A percentile compares a stretch with the other conserved stretches of the same genome.
Conservation (phyloP, 30 jellyfish, hydroid and myxozoan genomes). For the Euphysa ruthae region DNA sequence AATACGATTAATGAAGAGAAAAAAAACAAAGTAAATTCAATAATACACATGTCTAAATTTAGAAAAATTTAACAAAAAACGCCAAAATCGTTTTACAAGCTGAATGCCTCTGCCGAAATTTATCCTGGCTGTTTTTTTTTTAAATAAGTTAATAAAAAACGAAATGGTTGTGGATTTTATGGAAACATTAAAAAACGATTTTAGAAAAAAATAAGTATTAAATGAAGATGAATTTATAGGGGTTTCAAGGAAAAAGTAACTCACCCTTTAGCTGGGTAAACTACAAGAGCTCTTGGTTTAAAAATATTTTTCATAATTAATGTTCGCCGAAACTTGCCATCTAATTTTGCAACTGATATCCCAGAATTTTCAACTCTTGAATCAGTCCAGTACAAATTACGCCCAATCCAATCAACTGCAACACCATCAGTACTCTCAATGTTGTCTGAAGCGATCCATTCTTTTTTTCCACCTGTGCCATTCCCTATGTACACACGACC, state of each 20-base stretch:
- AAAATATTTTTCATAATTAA: constrained; percentile 37
- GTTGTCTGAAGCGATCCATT: constrained; percentile 31
- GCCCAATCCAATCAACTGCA: constrained; percentile 92
- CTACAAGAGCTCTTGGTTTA: constrained; percentile 86
- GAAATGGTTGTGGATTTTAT: too few species aligned
- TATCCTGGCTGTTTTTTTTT: too few species aligned
- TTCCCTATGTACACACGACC: constrained; percentile 61
- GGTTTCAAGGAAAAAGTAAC: background rate
- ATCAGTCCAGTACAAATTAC: constrained; percentile 71
- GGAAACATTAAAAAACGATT: too few species aligned
- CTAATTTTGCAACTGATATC: constrained; percentile 52
- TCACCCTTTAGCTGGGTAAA: constrained; percentile 89
- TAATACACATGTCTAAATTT: too few species aligned
- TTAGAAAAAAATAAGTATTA: too few species aligned
- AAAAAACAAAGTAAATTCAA: too few species aligned
- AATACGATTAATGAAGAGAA: too few species aligned
- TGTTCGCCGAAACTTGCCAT: constrained; percentile 46
- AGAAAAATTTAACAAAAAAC: too few species aligned
- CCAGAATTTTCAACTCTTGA: constrained; percentile 44
- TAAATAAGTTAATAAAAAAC: too few species aligned
- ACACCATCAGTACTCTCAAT: constrained; percentile 87
- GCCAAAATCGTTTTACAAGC: too few species aligned
- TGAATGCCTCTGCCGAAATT: too few species aligned
- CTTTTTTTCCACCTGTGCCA: constrained; percentile 16
- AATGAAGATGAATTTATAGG: too few species aligned